These are phyloP conservation scores for Gambusia affinis DNA, from an alignment of 2,113 vertebrate genomes.

Conservation along the genomic window DNA sequence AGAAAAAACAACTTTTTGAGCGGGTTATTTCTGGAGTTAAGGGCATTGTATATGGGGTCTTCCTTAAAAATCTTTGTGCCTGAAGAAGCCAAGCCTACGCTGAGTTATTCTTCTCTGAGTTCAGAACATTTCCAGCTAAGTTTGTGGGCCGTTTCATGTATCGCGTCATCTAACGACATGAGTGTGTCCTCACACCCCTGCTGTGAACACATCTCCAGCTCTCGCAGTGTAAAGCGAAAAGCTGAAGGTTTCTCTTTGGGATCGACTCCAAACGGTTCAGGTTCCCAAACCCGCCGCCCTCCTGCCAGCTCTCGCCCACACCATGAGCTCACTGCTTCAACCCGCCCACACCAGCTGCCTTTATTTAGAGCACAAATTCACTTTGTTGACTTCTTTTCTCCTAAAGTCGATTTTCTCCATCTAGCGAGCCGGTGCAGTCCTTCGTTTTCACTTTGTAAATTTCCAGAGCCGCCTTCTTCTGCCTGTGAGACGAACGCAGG, in stretches of 20 bases:
- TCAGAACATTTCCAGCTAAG: no score
- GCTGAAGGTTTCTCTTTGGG: constrained; percentile 24
- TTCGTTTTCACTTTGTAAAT: background rate
- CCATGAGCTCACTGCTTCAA: constrained; percentile 73
- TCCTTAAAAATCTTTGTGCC: background rate
- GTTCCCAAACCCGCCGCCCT: constrained; percentile 47
- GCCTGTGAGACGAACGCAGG: constrained; percentile 26
- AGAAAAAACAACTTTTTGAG: no score
- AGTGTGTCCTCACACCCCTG: background rate
- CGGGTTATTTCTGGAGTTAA: no score
- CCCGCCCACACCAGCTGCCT: constrained; percentile 62
- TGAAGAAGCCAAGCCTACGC: background rate
- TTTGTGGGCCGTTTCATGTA: background rate
- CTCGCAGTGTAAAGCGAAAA: background rate
- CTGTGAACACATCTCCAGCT: background rate
- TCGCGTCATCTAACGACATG: background rate
- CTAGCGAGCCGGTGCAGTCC: background rate
- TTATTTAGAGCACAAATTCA: constrained; percentile 68
- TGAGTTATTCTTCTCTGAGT: background rate
- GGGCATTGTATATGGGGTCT: background rate
- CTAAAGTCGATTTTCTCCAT: constrained; percentile 31
- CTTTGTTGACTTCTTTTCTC: constrained; percentile 34
- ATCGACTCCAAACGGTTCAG: constrained; percentile 33
- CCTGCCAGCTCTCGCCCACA: constrained; percentile 44
- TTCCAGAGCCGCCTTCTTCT: background rate